Percentiles rank a stretch among this genome's conserved stretches.
These are phyloP conservation scores for Penaeus monodon DNA, from an alignment of 2,888 invertebrate species.

Conservation along the genomic window DNA sequence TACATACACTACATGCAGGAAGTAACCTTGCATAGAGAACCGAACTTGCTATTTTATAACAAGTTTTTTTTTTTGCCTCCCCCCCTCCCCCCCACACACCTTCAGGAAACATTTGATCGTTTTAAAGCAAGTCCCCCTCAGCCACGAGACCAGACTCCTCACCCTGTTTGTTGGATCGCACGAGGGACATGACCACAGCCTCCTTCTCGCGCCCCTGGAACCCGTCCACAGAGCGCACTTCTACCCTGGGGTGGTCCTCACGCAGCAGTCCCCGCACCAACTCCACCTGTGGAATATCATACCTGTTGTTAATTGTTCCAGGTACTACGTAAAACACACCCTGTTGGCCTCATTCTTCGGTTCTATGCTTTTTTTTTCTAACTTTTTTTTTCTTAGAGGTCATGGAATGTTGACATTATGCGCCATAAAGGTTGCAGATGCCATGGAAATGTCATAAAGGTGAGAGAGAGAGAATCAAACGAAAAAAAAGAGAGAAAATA, in stretches of 20 bases:
- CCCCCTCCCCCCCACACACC: background rate
- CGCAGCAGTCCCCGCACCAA: slow-evolving; percentile 70
- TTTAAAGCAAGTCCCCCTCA: too few relatives aligned
- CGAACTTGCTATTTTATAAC: too few relatives aligned
- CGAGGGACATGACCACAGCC: slow-evolving; percentile 74
- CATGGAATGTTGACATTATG: too few relatives aligned
- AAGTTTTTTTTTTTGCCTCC: too few relatives aligned
- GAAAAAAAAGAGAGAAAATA: background rate
- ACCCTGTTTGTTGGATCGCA: slow-evolving; percentile 73
- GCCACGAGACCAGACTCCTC: background rate
- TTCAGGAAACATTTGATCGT: background rate
- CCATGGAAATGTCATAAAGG: background rate
- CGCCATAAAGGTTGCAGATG: too few relatives aligned
- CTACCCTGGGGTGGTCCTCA: slow-evolving; percentile 68
- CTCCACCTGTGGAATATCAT: slow-evolving; percentile 70
- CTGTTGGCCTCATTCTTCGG: too few relatives aligned
- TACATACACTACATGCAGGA: too few relatives aligned
- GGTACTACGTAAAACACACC: too few relatives aligned
- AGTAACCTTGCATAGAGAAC: too few relatives aligned
- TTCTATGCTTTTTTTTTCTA: too few relatives aligned
- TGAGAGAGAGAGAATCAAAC: background rate
- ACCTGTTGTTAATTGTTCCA: too few relatives aligned
- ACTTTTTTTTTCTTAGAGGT: too few relatives aligned
- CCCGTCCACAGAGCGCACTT: slow-evolving; percentile 75
- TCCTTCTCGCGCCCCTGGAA: slow-evolving; percentile 77